Evolutionary conservation across 1,140 invertebrate genomes (phyloP), one percentile per base, ranked within the genome.

Genomic region (Ephestia elutella): DNA sequence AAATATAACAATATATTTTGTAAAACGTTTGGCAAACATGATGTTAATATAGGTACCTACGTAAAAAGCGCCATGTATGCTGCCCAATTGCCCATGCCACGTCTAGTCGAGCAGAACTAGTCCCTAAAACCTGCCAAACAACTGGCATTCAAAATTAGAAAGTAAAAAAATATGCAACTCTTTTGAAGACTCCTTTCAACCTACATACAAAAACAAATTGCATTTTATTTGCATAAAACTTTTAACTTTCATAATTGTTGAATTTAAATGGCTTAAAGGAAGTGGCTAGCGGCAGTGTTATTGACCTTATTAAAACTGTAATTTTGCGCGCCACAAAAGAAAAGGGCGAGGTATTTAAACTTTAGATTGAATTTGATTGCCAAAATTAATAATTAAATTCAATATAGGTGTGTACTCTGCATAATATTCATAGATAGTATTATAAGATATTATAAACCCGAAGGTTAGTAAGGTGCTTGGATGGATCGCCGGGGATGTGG

Each of bases 141-240:
- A 68, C 73, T 76, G 74, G 61, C 64, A 82, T 80, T 78, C 81
- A 65, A 86, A 85, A 83, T 88, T 86, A 85, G 82, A 88, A 88
- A 85, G 82, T 86, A 75, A 78, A 79, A 78, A 70, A 74, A 80
- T 70, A 81, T 80, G 76, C 76, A 85, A 68, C 65, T 85, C 66
- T 76, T 85, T 69, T 79, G 75, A 74, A 86, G 75, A 80, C 80
- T 78, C 69, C 80, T 83, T 77, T 73, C 75, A 82, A 88, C 83
- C 83, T 81, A 86, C 80, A 73, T 81, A 86, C 80, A 73, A 85
- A 32, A 86, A 72, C 65, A 82, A 79, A 84, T 80, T 86, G 82
- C 82, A 88, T 83, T 86, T 82, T 87, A 87, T 85, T 86, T 82
- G 75, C 79, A 81, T 81, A 81, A 85, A 84, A 77, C 59, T 70